Conservation (phyloP, 2,888 invertebrate genomes). For the Polia nebulosa region DNA sequence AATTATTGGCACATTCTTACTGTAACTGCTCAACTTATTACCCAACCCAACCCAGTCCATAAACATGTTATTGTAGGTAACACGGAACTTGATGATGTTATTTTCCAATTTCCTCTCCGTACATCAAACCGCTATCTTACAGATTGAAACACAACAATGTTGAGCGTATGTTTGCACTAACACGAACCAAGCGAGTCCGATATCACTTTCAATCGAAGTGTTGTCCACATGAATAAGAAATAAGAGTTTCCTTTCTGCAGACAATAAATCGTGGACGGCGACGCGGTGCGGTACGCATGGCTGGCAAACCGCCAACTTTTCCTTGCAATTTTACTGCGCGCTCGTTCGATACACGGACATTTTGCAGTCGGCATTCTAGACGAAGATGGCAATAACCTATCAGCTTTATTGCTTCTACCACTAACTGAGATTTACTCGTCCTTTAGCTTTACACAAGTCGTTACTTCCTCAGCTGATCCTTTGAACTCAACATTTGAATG, state of each 20-base stretch:
- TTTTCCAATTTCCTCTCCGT: conserved; percentile 43
- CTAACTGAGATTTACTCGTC: conserved; percentile 71
- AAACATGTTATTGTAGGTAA: conserved; percentile 14
- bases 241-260: conserved; percentile 83
- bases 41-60: background rate
- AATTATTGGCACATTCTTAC: background rate
- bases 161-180: conserved; percentile 54
- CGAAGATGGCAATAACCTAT: conserved; percentile 86
- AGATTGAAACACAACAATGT: conserved; percentile 51
- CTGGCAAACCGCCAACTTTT: conserved; percentile 85
- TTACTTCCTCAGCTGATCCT: conserved; percentile 62
- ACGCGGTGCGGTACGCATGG: conserved; percentile 68
- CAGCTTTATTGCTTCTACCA: conserved; percentile 77
- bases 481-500: conserved; percentile 63
- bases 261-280: conserved; percentile 77
- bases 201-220: conserved; percentile 76
- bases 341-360: conserved; percentile 80
- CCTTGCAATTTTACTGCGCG: conserved; percentile 83
- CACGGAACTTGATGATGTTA: conserved; percentile 12
- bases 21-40: background rate
- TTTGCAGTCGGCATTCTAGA: conserved; percentile 82
- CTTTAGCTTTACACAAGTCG: conserved; percentile 69
- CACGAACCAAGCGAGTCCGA: conserved; percentile 57
- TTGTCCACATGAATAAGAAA: conserved; percentile 80
- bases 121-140: conserved; percentile 36